Conservation (phyloP, 2,888 invertebrate genomes). For the Heteromyza rotundicornis region DNA sequence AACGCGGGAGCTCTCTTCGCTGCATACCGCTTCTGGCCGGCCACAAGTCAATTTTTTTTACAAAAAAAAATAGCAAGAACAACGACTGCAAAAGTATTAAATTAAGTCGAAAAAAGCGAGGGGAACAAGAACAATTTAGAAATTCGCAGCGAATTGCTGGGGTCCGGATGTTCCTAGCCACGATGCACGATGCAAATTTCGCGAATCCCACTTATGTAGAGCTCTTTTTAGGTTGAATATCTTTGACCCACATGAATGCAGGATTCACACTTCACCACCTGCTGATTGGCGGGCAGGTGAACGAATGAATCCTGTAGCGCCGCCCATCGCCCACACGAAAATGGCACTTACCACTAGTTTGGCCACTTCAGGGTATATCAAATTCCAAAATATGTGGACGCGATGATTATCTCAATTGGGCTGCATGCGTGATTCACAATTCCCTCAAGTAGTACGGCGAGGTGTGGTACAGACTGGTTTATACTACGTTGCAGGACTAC, state of each 20-base stretch:
- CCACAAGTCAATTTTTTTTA: slow-evolving; percentile 22
- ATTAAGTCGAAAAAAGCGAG: slow-evolving; percentile 26
- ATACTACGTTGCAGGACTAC: neutral
- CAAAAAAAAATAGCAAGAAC: slow-evolving; percentile 35
- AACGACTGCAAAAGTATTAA: slow-evolving; percentile 30
- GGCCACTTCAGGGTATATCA: neutral
- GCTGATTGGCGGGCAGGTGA: too few relatives aligned
- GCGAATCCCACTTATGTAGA: too few relatives aligned
- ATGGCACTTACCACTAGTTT: neutral
- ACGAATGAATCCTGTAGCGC: too few relatives aligned
- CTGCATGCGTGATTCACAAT: neutral
- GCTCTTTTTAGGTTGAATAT: too few relatives aligned
- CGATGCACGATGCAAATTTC: slow-evolving; percentile 3
- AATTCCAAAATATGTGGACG: neutral
- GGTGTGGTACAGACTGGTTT: neutral
- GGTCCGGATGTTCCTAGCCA: neutral
- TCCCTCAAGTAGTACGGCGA: too few relatives aligned
- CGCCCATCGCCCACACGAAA: neutral
- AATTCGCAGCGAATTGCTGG: slow-evolving; percentile 18
- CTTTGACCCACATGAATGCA: too few relatives aligned
- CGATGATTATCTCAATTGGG: neutral
- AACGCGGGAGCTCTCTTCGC: slow-evolving; percentile 10
- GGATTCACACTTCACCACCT: too few relatives aligned
- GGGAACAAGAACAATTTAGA: slow-evolving; percentile 26
- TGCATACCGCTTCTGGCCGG: slow-evolving; percentile 4